These are phyloP conservation scores for Sebastes alutus DNA, from an alignment of 2,797 vertebrate species.

Conservation along the genomic window DNA sequence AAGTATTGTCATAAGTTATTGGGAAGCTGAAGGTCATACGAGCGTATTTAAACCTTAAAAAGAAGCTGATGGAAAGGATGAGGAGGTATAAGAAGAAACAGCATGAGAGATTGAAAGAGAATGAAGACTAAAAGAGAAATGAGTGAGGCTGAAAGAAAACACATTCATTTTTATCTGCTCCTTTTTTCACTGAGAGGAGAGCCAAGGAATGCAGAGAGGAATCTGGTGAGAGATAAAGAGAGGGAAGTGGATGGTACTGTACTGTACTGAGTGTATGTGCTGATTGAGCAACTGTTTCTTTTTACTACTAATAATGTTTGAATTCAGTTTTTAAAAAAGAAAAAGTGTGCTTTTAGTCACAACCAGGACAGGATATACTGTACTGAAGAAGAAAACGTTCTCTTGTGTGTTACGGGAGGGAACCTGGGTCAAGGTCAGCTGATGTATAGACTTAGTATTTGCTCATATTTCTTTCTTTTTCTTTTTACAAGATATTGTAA, in stretches of 20 bases:
- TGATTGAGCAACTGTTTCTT: constrained; percentile 26
- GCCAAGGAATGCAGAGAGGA: constrained; percentile 75
- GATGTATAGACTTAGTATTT: not conserved
- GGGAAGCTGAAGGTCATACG: not conserved
- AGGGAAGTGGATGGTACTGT: constrained; percentile 67
- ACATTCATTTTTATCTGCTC: constrained; percentile 58
- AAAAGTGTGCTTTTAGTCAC: not conserved
- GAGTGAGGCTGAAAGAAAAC: constrained; percentile 52
- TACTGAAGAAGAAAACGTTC: not conserved
- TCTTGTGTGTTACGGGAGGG: not conserved
- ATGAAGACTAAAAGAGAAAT: not conserved
- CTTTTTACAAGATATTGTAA: not conserved
- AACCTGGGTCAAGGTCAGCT: constrained; percentile 14
- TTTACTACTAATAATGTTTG: not conserved
- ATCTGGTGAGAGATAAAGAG: constrained; percentile 77
- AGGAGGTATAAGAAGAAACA: not conserved
- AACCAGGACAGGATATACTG: not conserved
- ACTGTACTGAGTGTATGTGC: constrained; percentile 20
- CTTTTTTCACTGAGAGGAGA: constrained; percentile 35
- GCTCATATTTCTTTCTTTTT: not conserved
- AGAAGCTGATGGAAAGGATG: not conserved
- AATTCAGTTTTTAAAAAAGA: not conserved
- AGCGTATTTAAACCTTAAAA: not conserved
- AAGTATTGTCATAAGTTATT: not conserved
- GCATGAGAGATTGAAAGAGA: not conserved